Base-by-base conservation (phyloP, 2,797 vertebrate species). In the Thripadectes ignobilis region DNA sequence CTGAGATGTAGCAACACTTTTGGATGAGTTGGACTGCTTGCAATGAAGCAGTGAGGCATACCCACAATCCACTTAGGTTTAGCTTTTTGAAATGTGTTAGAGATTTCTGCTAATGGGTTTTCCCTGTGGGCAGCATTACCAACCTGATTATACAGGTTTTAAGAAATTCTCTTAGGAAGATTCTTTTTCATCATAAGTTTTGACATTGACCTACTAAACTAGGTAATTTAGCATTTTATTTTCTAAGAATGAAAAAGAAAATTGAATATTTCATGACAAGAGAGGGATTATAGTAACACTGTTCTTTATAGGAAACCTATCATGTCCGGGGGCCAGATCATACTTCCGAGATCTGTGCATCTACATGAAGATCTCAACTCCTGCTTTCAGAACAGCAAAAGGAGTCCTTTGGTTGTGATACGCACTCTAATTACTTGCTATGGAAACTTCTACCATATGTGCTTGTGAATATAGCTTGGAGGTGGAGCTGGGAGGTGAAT, bases 41-140 rank as follows among this genome's bases (percentile, higher is more conserved):
- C 54, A 88, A 12, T 57, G 12, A 34, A 90, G 71, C 76, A 61
- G 81, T 52, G 45, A 59, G 90, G 82, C 83, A 93, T 87, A 63
- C 88, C 90, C 89, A 48, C 93, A 95, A 92, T 92, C 89, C 93
- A 95, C 78, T 89, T 86, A 96, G 74, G 57, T 94, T 95, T 81
- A 74, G 89, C 94, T 95, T 94, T 95, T 77, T 88, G 85, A 95
- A 96, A 96, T 27, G 80, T 94, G 85, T 65, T 88, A 88, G 96
- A 96, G 97, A 96, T 94, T 96, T 96, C 89, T 96, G 93, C 93
- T 94, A 96, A 97, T 96, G 93, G 96, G 79, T 95, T 96, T 96
- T 97, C 97, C 96, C 96, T 79, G 59, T 94, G 96, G 97, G 93
- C 92, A 92, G 95, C 92, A 97, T 97, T 97, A 97, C 96, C 93